Evolutionary conservation across 2,797 vertebrate genomes (phyloP), one percentile per base, ranked within the genome.

Genomic region (Anguilla obscura): DNA sequence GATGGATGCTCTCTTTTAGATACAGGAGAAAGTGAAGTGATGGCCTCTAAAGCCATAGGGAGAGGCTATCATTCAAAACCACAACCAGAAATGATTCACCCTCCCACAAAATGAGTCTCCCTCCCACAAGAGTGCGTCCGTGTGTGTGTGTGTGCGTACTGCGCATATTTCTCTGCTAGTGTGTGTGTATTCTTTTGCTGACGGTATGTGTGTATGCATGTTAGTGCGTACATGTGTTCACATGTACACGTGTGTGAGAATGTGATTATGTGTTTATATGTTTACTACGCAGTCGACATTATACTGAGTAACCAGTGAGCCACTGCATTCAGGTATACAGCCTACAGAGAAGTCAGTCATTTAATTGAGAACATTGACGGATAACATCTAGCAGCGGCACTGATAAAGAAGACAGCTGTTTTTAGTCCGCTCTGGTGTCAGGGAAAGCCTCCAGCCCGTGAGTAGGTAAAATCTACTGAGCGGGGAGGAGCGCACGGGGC

Each of bases 331-430:
- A 74, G 84, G 16, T 86, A 40, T 50, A 24, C 79, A 82, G 45
- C 79, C 79, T 3, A 82, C 16, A 7, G 40, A 82, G 40, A 48
- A 60, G 10, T 52, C 0, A 71, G 80, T 69, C 71, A 84, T 83
- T 90, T 91, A 89, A 93, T 93, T 90, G 85, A 89, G 36, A 87
- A 93, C 91, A 89, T 92, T 94, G 94, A 94, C 89, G 89, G 93
- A 95, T 94, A 90, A 88, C 90, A 90, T 94, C 91, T 93, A 91
- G 92, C 85, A 89, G 85, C 90, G 90, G 91, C 90, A 90, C 90
- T 90, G 92, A 91, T 87, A 86, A 91, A 93, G 89, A 71, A 93
- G 91, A 89, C 93, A 93, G 93, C 94, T 95, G 94, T 88, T 92
- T 94, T 93, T 92, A 93, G 93, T 95, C 92, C 88, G 88, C 88